These are phyloP conservation scores for Babylonia areolata DNA, from an alignment of 1,140 invertebrate genomes.

Conservation along the genomic window DNA sequence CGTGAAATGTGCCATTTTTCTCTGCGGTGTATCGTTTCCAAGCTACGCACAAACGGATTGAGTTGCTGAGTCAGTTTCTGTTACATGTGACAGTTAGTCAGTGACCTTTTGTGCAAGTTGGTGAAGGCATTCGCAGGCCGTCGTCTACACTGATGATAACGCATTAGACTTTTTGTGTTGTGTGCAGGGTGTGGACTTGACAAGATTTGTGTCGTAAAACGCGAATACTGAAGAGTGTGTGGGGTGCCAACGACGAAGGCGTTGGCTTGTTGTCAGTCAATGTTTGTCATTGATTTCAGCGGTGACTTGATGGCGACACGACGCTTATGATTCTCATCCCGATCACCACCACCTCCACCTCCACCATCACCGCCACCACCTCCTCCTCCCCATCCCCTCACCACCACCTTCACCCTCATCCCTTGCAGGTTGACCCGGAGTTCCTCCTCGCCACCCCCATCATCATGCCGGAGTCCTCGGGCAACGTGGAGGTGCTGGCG, in stretches of 20 bases:
- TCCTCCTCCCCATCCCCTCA: slow-evolving; percentile 11
- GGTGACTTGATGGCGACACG: neutral
- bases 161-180: too few species aligned
- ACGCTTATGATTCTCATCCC: neutral
- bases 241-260: too few species aligned
- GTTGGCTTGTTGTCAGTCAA: too few species aligned
- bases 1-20: too few species aligned
- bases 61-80: neutral
- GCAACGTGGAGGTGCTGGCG: slow-evolving; percentile 60
- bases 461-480: slow-evolving; percentile 65
- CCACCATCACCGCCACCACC: neutral
- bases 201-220: too few species aligned
- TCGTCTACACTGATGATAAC: too few species aligned
- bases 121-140: too few species aligned
- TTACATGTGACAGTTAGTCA: neutral
- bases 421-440: neutral
- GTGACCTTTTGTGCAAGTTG: neutral
- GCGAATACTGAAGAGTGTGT: too few species aligned
- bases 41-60: neutral
- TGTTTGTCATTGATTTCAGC: too few species aligned
- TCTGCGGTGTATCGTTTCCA: too few species aligned
- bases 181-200: too few species aligned
- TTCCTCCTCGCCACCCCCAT: slow-evolving; percentile 8
- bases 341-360: neutral
- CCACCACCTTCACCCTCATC: neutral